Evolutionary conservation across 2,797 vertebrate genomes (phyloP).

Genomic region (Peromyscus nudipes): DNA sequence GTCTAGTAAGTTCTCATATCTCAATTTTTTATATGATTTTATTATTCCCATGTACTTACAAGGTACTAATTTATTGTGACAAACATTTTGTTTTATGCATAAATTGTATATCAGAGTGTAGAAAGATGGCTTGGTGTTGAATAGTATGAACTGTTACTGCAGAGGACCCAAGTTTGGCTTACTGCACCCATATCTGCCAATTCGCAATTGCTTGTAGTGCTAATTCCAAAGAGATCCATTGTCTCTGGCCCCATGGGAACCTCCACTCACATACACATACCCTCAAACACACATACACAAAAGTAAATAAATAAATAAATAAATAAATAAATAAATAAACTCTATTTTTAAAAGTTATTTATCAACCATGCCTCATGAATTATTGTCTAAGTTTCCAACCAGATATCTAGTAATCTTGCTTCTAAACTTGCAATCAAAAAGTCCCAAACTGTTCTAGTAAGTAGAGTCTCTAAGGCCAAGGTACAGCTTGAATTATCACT

Average conservation of each 20-base stretch:
- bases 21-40: not conserved
- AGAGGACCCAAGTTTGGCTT: not conserved
- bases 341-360: not conserved
- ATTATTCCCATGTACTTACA: not conserved
- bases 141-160: not conserved
- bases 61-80: not conserved
- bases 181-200: not conserved
- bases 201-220: not conserved
- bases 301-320: no score
- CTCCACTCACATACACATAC: not conserved
- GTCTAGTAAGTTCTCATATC: not conserved
- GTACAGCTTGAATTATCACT: no score
- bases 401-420: not conserved
- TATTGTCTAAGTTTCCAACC: not conserved
- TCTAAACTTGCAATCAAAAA: not conserved
- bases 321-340: not conserved
- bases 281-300: not conserved
- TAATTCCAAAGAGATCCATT: not conserved
- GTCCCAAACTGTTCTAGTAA: not conserved
- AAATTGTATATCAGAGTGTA: not conserved
- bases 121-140: not conserved
- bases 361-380: not conserved
- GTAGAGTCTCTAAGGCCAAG: not conserved
- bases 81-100: not conserved
- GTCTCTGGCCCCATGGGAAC: not conserved